A percentile compares a stretch with the other conserved stretches of the same genome.
These are phyloP conservation scores for Ivindomyrus marchei DNA, from an alignment of 2,113 vertebrate species.

Conservation along the genomic window DNA sequence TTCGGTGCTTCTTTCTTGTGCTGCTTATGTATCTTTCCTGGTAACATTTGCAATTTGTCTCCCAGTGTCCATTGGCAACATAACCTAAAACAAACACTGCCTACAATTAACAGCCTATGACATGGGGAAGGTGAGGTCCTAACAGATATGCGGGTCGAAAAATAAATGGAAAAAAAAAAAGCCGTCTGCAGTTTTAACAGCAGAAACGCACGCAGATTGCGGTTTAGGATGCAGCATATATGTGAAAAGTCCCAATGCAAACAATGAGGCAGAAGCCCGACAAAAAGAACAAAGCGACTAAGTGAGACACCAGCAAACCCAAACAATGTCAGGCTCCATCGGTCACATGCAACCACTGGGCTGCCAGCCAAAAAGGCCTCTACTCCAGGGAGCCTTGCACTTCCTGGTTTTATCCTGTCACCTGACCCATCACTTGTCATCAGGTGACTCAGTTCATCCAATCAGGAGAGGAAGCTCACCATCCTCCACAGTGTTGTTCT, in stretches of 20 bases:
- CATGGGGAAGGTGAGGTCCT: neutral
- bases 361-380: neutral
- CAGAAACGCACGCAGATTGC: neutral
- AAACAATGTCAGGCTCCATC: neutral
- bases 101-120: neutral
- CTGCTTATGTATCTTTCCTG: neutral
- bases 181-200: neutral
- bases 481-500: neutral
- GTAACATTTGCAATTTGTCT: neutral
- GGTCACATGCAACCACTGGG: neutral
- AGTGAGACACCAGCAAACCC: neutral
- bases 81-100: neutral
- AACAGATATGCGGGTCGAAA: neutral
- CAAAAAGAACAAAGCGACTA: neutral
- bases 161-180: neutral
- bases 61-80: neutral
- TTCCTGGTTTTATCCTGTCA: slow-evolving; percentile 11
- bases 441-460: neutral
- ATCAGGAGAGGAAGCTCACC: neutral
- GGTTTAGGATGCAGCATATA: neutral
- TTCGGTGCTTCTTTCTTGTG: neutral
- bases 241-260: neutral
- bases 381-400: neutral
- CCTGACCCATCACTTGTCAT: neutral
- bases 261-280: neutral